phyloP scores from a whole-genome alignment of 2,888 invertebrate genomes.

The Embidobia sp. region DNA sequence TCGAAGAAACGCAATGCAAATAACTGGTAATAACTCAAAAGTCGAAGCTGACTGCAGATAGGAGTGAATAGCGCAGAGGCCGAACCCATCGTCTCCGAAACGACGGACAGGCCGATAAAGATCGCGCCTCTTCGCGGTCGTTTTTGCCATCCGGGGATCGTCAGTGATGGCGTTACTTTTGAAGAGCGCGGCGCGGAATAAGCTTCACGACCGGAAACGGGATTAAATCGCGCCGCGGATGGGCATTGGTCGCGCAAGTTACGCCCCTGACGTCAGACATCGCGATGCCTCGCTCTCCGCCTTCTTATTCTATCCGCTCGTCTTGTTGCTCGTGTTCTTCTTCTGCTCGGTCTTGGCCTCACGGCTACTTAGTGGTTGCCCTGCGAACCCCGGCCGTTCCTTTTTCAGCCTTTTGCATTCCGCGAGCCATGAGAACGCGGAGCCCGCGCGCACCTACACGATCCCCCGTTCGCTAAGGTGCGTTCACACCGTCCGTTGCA shows the following conservation, averaged over 20 bases:
- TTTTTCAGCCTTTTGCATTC: slow-evolving; percentile 79
- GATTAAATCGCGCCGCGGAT: slow-evolving; percentile 16
- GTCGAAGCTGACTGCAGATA: no score
- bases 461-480: slow-evolving; percentile 65
- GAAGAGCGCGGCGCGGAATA: not conserved
- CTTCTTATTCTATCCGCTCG: slow-evolving; percentile 60
- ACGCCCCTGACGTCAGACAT: slow-evolving; percentile 66
- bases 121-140: no score
- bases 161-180: not conserved
- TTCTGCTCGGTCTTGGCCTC: slow-evolving; percentile 65
- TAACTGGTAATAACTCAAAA: no score
- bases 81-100: no score
- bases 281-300: slow-evolving; percentile 63
- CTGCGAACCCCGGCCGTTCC: slow-evolving; percentile 74
- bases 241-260: slow-evolving; percentile 50
- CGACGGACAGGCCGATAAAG: no score
- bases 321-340: slow-evolving; percentile 64
- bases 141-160: not conserved
- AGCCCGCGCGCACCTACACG: slow-evolving; percentile 72
- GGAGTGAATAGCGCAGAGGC: no score
- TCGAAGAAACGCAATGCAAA: no score
- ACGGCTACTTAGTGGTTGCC: slow-evolving; percentile 73
- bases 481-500: slow-evolving; percentile 16
- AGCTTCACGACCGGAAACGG: slow-evolving; percentile 32
- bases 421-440: slow-evolving; percentile 74